Base-by-base conservation (phyloP, 2,113 vertebrate genomes). In the Burhinus oedicnemus region DNA sequence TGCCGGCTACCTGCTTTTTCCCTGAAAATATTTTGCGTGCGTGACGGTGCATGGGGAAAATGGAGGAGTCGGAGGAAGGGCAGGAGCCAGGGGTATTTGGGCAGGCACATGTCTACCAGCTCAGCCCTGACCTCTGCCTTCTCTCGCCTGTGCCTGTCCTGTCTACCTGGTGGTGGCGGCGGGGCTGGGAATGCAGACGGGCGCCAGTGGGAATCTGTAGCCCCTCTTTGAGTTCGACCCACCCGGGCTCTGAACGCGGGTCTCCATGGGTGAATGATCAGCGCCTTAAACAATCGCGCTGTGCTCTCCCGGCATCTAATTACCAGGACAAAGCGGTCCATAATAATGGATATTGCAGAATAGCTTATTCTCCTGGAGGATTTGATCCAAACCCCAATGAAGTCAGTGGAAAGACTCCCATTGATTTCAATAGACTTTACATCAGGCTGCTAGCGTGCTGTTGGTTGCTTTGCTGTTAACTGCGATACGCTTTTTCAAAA, bases 221-320 rank as follows among this genome's bases (percentile, higher is more conserved):
- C 89, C 78, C 77, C 45, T 87, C 74, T 87, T 87, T 74, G 89
- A 94, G 91, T 42, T 54, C 2, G 9, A 85, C 87, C 81, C 87
- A 77, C 82, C 91, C 93, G 2, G 91, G 42, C 76, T 93, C 90
- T 96, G 93, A 97, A 25, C 70, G 1, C 2, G 0, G 93, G 96
- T 96, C 96, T 97, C 96, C 94, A 97, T 91, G 94, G 96, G 94
- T 97, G 96, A 97, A 32, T 83, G 96, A 95, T 91, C 91, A 95
- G 94, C 79, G 79, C 89, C 51, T 93, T 91, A 91, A 91, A 96
- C 94, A 97, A 94, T 96, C 2, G 2, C 38, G 2, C 51, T 77
- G 78, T 0, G 5, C 91, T 95, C 91, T 93, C 54, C 87, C 82
- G 0, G 93, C 94, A 96, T 97, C 97, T 97, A 94, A 96, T 97